phyloP scores from a whole-genome alignment of 2,797 vertebrate genomes.

The Xenentodon cancila region DNA sequence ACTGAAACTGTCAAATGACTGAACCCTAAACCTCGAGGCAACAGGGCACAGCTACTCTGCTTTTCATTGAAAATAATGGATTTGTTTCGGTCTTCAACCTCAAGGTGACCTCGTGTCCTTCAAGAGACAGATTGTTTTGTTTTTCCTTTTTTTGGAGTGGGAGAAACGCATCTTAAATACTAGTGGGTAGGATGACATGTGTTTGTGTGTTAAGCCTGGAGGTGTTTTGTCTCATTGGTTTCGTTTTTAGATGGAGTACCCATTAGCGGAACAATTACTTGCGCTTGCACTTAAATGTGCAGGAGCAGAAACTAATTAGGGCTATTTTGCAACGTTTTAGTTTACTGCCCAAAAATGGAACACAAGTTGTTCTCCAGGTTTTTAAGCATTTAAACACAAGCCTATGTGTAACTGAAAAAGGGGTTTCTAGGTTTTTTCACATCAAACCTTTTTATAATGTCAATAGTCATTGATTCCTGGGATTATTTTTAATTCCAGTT shows the following conservation, averaged over 20 bases:
- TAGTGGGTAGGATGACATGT: background rate
- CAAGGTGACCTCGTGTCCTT: conserved; percentile 42
- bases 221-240: conserved; percentile 56
- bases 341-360: conserved; percentile 46
- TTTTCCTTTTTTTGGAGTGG: conserved; percentile 17
- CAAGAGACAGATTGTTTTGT: conserved; percentile 62
- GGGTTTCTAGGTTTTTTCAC: conserved; percentile 10
- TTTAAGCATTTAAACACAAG: conserved; percentile 41
- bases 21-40: conserved; percentile 31
- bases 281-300: conserved; percentile 59
- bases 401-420: conserved; percentile 29
- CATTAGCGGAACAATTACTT: conserved; percentile 72
- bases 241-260: conserved; percentile 55
- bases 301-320: conserved; percentile 69
- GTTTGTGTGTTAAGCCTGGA: conserved; percentile 34
- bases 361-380: conserved; percentile 47
- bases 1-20: conserved; percentile 58
- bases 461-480: background rate
- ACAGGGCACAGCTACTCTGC: conserved; percentile 22
- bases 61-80: conserved; percentile 50
- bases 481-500: conserved; percentile 15
- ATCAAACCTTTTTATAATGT: conserved; percentile 29
- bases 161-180: conserved; percentile 54
- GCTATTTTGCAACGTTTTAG: conserved; percentile 62
- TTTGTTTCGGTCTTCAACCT: conserved; percentile 55